Evolutionary conservation across 2,113 vertebrate species (phyloP), one percentile per base, ranked within the genome.

Genomic region (Mungos mungo): DNA sequence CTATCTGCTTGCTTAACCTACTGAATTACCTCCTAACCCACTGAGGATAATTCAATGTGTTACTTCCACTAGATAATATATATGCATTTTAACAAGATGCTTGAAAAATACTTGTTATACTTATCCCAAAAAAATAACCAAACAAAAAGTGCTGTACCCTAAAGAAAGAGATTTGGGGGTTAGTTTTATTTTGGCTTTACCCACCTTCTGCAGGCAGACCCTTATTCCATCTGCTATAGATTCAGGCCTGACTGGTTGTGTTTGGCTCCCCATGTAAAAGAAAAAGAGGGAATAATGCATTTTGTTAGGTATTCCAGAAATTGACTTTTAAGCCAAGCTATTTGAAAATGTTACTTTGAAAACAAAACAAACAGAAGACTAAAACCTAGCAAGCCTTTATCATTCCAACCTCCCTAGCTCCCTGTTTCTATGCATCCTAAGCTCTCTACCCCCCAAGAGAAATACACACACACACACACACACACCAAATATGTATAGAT

Each of bases 261-360:
- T 88, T 79, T 93, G 60, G 27, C 50, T 93, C 35, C 33, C 84
- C 81, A 57, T 74, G 10, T 72, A 79, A 86, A 95, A 84, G 38
- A 82, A 83, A 92, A 74, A 80, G 66, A 93, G 16, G 4, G 2
- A 76, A 77, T 35, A 45, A 69, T 94, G 4, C 2, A 0, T 77
- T 97, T 97, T 68, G 14, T 45, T 23, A 79, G 4, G 19, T 94
- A 85, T 65, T 97, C 31, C 19, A 82, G 52, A 98, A 94, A 96
- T 7, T 74, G 31, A 92, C 33, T 95, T 95, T 91, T 31, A 41
- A 86, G 21, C 50, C 68, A 93, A 97, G 54, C 11, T 38, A 72
- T 71, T 86, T 92, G 45, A 97, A 93, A 77, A 88, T 50, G 33
- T 57, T 83, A 92, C 84, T 87, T 45, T 92, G 5, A 31, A 83